These are phyloP conservation scores for Aspiorhynchus laticeps DNA, from an alignment of 2,113 vertebrate species.

Conservation along the genomic window DNA sequence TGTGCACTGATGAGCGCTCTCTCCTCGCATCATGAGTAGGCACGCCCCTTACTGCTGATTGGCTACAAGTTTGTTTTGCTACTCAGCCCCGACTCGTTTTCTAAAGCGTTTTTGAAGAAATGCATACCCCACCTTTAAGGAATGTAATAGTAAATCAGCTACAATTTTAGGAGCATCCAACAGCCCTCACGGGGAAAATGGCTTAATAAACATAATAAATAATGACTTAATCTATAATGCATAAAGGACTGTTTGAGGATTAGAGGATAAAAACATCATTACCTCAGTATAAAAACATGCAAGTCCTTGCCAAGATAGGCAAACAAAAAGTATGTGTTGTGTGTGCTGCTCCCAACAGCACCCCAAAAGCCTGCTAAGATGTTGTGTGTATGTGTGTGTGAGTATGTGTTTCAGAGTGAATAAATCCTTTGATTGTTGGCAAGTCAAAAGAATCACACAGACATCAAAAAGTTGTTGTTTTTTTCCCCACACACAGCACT, in stretches of 20 bases:
- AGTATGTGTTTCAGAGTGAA: neutral
- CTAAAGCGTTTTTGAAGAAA: no score
- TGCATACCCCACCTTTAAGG: no score
- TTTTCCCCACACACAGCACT: neutral
- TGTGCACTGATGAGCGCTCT: no score
- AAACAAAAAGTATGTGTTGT: neutral
- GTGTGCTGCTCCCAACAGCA: neutral
- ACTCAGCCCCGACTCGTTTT: no score
- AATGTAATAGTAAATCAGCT: neutral
- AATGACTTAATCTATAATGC: neutral
- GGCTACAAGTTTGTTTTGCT: no score
- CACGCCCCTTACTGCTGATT: no score
- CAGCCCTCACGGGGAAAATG: neutral
- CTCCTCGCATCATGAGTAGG: no score
- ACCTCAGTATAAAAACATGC: neutral
- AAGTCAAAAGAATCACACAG: slow-evolving; percentile 27
- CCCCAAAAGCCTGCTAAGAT: neutral
- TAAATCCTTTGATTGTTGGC: slow-evolving; percentile 25
- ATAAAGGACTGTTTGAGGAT: neutral
- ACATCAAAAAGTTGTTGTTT: slow-evolving; percentile 44
- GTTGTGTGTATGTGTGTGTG: neutral
- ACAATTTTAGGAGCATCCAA: neutral
- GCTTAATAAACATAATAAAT: slow-evolving; percentile 20
- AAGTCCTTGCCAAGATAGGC: neutral
- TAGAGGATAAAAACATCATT: neutral